Evolutionary conservation across 2,113 vertebrate species (phyloP).

Genomic region (Salvelinus namaycush): DNA sequence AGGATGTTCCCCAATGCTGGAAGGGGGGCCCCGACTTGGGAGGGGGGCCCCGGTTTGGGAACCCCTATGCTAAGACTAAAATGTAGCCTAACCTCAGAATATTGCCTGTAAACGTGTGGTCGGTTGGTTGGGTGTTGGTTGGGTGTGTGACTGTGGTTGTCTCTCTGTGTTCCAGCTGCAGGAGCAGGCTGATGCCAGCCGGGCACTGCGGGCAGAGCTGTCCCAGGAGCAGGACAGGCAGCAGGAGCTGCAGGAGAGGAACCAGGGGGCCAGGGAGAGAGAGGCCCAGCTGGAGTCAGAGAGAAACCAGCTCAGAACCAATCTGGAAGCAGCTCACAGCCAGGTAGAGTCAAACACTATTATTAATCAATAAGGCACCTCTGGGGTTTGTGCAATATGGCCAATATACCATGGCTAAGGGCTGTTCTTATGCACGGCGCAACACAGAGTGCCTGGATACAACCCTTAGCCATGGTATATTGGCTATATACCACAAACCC

Average conservation of each 20-base stretch:
- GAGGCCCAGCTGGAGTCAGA: constrained; percentile 44
- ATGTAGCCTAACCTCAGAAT: constrained; percentile 55
- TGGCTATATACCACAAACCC: no score
- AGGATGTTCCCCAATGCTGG: no score
- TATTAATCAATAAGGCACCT: no score
- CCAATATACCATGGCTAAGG: no score
- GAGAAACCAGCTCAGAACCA: constrained; percentile 39
- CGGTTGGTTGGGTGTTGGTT: constrained; percentile 43
- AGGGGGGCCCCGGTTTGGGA: no score
- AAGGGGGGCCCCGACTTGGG: no score
- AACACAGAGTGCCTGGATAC: no score
- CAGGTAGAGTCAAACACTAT: constrained; percentile 33
- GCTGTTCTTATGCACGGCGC: no score
- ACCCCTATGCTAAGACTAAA: no score
- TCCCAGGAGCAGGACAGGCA: constrained; percentile 37
- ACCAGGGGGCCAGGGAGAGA: constrained; percentile 42
- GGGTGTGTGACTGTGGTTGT: constrained; percentile 17
- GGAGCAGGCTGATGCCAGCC: constrained; percentile 31
- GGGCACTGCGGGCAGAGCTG: constrained; percentile 53
- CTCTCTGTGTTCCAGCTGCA: constrained; percentile 43
- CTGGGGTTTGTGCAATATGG: no score
- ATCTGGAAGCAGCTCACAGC: constrained; percentile 42
- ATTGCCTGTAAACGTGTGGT: constrained; percentile 66
- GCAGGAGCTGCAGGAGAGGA: constrained; percentile 49
- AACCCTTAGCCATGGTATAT: no score